Base-by-base conservation (phyloP, 1,140 invertebrate species). In the Bombus impatiens region DNA sequence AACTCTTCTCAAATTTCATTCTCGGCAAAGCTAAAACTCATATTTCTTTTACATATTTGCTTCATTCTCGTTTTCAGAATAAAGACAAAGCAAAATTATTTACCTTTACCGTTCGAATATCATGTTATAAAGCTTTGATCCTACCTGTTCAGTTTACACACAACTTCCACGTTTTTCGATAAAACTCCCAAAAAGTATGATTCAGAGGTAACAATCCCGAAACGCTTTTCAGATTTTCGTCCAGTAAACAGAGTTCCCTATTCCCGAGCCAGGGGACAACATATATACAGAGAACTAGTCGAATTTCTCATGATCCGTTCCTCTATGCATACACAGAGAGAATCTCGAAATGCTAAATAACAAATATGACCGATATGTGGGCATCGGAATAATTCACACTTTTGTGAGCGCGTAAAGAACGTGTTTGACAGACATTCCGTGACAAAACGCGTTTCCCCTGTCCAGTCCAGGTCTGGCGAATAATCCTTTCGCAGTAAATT, bases 401-500 rank as follows among this genome's bases (percentile, higher is more conserved):
- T 86, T 90, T 89, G 92, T 88, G 67, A 70, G 28, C 81, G 59
- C 57, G 68, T 78, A 91, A 83, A 86, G 88, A 90, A 92, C 84
- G 88, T 90, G 89, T 93, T 92, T 91, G 87, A 82, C 86, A 88
- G 87, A 84, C 88, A 87, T 90, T 82, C 86, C 76, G 86, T 79
- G 88, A 86, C 78, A 88, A 86, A 72, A 84, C 35, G 78, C 84
- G 86, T 90, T 87, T 86, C 82, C 81, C 85, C 57, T 77, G 78
- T 82, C 80, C 83, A 85, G 70, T 78, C 67, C 80, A 44, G 87
- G 44, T 37, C 25, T 82, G 76, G 77, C 68, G 91, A 85, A 86
- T 95, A 94, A 95, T 94, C 93, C 93, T 92, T 92, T 87, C 90
- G 89, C 91, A 92, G 91, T 94, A 94, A 93, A 93, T 94, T 93